A percentile compares a stretch with the other conserved stretches of the same genome.
These are phyloP conservation scores for Eristalis intricaria DNA, from an alignment of 2,888 invertebrate genomes.

Conservation along the genomic window DNA sequence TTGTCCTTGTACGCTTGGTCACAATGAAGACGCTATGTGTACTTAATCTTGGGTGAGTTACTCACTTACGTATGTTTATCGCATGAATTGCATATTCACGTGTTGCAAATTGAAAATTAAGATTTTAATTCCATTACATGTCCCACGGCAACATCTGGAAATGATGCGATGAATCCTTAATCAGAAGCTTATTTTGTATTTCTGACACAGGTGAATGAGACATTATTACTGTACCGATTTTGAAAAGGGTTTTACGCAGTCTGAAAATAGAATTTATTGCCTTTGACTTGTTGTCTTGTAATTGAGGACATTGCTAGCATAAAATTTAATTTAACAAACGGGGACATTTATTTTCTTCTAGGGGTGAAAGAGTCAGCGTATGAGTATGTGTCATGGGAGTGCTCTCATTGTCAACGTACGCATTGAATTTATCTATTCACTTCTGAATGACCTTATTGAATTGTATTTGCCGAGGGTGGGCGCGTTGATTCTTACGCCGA, in stretches of 20 bases:
- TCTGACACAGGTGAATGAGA: neutral
- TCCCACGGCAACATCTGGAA: neutral
- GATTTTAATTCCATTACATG: constrained; percentile 43
- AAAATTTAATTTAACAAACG: too few relatives aligned
- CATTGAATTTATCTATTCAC: too few relatives aligned
- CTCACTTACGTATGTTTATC: neutral
- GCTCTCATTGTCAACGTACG: too few relatives aligned
- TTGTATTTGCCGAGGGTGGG: too few relatives aligned
- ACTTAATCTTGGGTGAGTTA: neutral
- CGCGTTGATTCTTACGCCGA: too few relatives aligned
- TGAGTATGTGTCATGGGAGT: too few relatives aligned
- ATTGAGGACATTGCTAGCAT: too few relatives aligned
- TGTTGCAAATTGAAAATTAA: constrained; percentile 26
- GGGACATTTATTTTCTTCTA: too few relatives aligned
- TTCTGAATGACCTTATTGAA: too few relatives aligned
- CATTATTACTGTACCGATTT: neutral
- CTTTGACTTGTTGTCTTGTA: too few relatives aligned
- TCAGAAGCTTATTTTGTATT: neutral
- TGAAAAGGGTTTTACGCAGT: neutral
- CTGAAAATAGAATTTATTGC: too few relatives aligned
- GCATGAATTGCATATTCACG: constrained; percentile 13
- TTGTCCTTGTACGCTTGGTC: neutral
- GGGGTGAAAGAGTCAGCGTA: too few relatives aligned
- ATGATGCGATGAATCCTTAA: neutral
- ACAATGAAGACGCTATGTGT: neutral